A percentile compares a stretch with the other conserved stretches of the same genome.
Conservation (phyloP, 2,888 invertebrate species). For the Tipula unca region DNA sequence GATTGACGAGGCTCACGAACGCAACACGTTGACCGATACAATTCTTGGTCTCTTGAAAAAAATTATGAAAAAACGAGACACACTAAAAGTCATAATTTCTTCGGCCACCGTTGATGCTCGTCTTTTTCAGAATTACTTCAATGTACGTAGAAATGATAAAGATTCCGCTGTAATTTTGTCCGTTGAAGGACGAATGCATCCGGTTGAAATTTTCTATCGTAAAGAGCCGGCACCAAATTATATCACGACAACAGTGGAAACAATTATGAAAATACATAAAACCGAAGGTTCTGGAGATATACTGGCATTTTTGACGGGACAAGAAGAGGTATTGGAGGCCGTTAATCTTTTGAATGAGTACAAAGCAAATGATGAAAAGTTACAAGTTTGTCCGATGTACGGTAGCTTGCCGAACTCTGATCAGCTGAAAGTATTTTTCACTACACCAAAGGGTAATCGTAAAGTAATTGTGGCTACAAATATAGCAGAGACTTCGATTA, state of each 20-base stretch:
- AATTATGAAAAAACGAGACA: slow-evolving; percentile 73
- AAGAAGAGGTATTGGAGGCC: slow-evolving; percentile 84
- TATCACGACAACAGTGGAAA: slow-evolving; percentile 77
- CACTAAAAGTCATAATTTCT: slow-evolving; percentile 76
- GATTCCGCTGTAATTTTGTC: slow-evolving; percentile 74
- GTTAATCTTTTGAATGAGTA: slow-evolving; percentile 53
- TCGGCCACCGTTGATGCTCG: slow-evolving; percentile 96
- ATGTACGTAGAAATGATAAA: slow-evolving; percentile 45
- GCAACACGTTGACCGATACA: slow-evolving; percentile 87
- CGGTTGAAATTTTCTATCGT: slow-evolving; percentile 76
- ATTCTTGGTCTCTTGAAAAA: slow-evolving; percentile 90
- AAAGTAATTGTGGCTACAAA: slow-evolving; percentile 93
- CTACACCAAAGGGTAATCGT: slow-evolving; percentile 58
- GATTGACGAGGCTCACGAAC: slow-evolving; percentile 92
- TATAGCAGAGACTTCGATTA: slow-evolving; percentile 94
- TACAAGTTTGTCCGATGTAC: slow-evolving; percentile 82
- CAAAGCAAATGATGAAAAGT: slow-evolving; percentile 36
- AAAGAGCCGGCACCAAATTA: slow-evolving; percentile 85
- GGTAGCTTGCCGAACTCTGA: slow-evolving; percentile 76
- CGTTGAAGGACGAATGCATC: slow-evolving; percentile 80
- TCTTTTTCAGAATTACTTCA: slow-evolving; percentile 71
- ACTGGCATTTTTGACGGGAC: slow-evolving; percentile 85
- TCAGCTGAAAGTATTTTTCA: slow-evolving; percentile 74
- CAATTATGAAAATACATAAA: slow-evolving; percentile 80
- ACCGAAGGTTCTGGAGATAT: slow-evolving; percentile 78